Evolutionary conservation across 2,888 invertebrate genomes (phyloP).

Genomic region (Tenthredo scrophulariae): DNA sequence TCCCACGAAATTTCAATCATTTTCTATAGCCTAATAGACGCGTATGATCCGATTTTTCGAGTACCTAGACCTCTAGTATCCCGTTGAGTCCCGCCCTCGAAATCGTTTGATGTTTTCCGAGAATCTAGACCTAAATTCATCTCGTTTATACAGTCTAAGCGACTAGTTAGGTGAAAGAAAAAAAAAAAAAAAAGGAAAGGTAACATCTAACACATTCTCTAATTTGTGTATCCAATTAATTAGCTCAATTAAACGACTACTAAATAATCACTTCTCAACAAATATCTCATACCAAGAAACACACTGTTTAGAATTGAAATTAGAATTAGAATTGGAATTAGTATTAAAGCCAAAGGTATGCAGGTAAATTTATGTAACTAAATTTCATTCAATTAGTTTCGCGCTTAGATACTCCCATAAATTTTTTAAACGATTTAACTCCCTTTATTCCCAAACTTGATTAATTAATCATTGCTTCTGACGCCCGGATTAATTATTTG

Average conservation of each 20-base stretch:
- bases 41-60: conserved; percentile 46
- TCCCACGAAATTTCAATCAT: conserved; percentile 41
- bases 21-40: conserved; percentile 39
- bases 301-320: neutral
- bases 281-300: conserved; percentile 5
- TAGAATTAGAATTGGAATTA: neutral
- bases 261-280: neutral
- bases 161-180: neutral
- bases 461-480: neutral
- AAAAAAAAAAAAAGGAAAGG: neutral
- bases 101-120: conserved; percentile 46
- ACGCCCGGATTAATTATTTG: neutral
- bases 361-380: neutral
- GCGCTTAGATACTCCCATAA: neutral
- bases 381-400: neutral
- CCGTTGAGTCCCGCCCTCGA: neutral
- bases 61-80: neutral
- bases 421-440: neutral
- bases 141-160: neutral
- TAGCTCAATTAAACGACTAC: neutral
- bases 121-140: conserved; percentile 8
- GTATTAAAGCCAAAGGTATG: neutral
- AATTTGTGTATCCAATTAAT: conserved; percentile 33
- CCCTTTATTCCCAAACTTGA: neutral
- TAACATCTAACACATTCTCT: neutral